These are phyloP conservation scores for Patella caerulea DNA, from an alignment of 2,888 invertebrate genomes.

Conservation along the genomic window DNA sequence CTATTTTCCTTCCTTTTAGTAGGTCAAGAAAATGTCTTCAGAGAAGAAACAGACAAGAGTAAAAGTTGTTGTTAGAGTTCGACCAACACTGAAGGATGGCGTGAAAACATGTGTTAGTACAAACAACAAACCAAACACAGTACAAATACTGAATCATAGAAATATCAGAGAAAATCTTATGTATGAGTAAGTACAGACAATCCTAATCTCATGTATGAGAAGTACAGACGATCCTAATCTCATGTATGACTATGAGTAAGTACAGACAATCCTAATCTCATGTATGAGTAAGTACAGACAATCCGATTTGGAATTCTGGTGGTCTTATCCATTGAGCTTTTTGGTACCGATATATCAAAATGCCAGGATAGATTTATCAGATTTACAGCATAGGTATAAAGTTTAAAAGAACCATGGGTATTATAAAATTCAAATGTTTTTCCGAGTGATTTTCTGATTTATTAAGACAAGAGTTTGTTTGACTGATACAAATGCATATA, in stretches of 20 bases:
- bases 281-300: conserved; percentile 59
- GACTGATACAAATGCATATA: too few relatives aligned
- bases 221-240: too few relatives aligned
- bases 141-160: conserved; percentile 65
- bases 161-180: conserved; percentile 63
- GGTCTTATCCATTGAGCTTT: background rate
- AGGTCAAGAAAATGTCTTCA: too few relatives aligned
- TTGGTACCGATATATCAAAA: background rate
- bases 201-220: background rate
- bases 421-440: too few relatives aligned
- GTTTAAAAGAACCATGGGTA: too few relatives aligned
- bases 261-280: conserved; percentile 41
- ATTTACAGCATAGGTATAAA: too few relatives aligned
- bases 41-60: conserved; percentile 42
- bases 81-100: conserved; percentile 50
- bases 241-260: too few relatives aligned
- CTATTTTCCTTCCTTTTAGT: too few relatives aligned
- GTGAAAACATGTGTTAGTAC: conserved; percentile 55
- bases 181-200: conserved; percentile 56
- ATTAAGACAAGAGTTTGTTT: too few relatives aligned
- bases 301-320: background rate
- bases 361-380: too few relatives aligned
- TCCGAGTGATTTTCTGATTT: too few relatives aligned
- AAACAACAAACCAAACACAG: conserved; percentile 37
- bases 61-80: conserved; percentile 62